Conservation (phyloP, 2,113 vertebrate genomes). For the Pteronura brasiliensis region DNA sequence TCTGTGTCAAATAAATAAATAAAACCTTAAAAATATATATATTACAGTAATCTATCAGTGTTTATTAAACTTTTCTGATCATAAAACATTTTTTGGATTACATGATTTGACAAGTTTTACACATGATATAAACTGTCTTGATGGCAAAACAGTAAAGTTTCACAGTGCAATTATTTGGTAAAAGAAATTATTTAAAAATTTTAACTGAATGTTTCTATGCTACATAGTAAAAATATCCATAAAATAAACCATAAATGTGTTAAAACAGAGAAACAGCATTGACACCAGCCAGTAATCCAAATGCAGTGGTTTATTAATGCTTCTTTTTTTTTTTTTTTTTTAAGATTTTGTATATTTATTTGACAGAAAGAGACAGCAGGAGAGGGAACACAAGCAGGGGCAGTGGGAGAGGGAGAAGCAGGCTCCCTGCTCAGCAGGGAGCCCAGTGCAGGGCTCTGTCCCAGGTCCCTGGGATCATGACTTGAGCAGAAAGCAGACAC, state of each 20-base stretch:
- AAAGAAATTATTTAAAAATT: not conserved
- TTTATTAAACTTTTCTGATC: not conserved
- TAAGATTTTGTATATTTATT: no score
- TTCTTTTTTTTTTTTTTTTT: not conserved
- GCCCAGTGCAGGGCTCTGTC: no score
- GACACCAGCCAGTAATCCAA: not conserved
- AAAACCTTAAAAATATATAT: no score
- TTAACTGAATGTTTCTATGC: not conserved
- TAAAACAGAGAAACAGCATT: not conserved
- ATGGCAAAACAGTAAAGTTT: slow-evolving; percentile 5
- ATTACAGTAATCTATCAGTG: not conserved
- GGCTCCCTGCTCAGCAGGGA: no score
- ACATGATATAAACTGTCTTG: not conserved
- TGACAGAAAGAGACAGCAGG: no score
- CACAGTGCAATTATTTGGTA: not conserved
- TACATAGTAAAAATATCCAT: not conserved
- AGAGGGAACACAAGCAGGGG: no score
- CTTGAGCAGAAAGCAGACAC: no score
- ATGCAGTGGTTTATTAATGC: not conserved
- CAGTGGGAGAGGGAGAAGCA: no score
- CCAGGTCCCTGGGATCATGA: no score
- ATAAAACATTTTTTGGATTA: not conserved
- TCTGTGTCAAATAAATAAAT: no score
- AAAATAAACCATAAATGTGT: not conserved
- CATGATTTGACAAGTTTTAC: not conserved